Evolutionary conservation across 2,797 vertebrate species (phyloP), one percentile per base, ranked within the genome.

Genomic region (Percopsis omiscomaycus): DNA sequence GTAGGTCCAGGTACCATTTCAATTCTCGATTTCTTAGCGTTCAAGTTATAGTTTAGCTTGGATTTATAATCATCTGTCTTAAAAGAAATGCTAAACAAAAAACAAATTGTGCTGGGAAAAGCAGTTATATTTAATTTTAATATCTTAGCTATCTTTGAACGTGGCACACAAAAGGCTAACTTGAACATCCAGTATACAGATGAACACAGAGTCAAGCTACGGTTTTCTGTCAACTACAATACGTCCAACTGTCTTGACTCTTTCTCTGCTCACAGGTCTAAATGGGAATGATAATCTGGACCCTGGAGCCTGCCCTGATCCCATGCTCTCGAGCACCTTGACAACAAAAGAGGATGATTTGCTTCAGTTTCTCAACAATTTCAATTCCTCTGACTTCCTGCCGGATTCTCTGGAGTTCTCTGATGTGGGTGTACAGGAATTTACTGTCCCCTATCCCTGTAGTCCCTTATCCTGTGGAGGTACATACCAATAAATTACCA

Each of bases 241-340:
- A 37, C 8, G 32, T 8, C 6, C 32, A 37, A 37, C 32, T 5
- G 8, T 37, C 1, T 2, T 22, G 5, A 37, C 45, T 3, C 12
- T 48, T 61, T 70, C 47, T 78, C 57, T 65, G 0, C 49, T 56
- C 12, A 52, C 49, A 89, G 89, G 72, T 71, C 77, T 67, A 79
- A 47, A 60, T 1, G 59, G 0, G 1, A 54, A 55, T 66, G 63
- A 68, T 44, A 56, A 42, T 3, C 44, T 50, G 15, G 28, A 54
- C 4, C 52, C 69, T 71, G 78, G 78, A 45, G 2, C n/a, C 0
- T 55, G 22, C 67, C 1, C 50, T 64, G 89, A 89, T 59, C 84
- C 84, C 55, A 84, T 89, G 86, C 56, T 89, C 55, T 69, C 64
- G 65, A 46, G 12, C 46, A 5, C 55, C 27, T 3, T 1, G 22